phyloP scores from a whole-genome alignment of 2,888 invertebrate genomes.

The Steinernema hermaphroditum region DNA sequence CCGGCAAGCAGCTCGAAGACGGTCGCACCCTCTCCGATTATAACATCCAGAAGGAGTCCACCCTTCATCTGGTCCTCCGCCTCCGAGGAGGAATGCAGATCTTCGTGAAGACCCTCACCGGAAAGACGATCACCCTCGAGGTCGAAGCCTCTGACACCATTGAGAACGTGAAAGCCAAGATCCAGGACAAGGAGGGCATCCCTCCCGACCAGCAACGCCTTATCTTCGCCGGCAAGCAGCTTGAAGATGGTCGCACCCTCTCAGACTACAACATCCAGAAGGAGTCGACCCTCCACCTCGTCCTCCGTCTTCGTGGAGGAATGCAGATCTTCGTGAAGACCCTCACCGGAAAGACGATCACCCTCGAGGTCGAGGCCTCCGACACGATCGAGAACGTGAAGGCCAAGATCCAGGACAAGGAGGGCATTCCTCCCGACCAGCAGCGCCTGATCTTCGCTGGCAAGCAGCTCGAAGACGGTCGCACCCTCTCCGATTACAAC shows the following conservation, averaged over 20 bases:
- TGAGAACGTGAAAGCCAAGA: constrained; percentile 64
- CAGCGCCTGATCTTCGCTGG: constrained; percentile 49
- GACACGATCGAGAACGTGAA: constrained; percentile 54
- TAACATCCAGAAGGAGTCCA: too few species aligned
- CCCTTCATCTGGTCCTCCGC: too few species aligned
- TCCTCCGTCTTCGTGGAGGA: constrained; percentile 68
- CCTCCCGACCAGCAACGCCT: constrained; percentile 63
- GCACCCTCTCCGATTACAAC: constrained; percentile 89
- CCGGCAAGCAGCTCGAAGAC: constrained; percentile 39
- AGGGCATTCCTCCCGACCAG: constrained; percentile 53
- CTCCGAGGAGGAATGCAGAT: constrained; percentile 78
- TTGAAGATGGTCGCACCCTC: constrained; percentile 89
- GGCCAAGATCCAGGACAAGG: constrained; percentile 55
- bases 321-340: constrained; percentile 97
- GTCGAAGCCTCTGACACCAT: constrained; percentile 65
- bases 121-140: constrained; percentile 75
- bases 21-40: too few species aligned
- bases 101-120: constrained; percentile 90
- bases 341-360: constrained; percentile 81
- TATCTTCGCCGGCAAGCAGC: constrained; percentile 75
- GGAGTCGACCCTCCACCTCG: constrained; percentile 73
- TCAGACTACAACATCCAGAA: constrained; percentile 95
- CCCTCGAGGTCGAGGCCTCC: constrained; percentile 51
- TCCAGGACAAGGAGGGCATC: constrained; percentile 64
- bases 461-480: constrained; percentile 91